phyloP scores from a whole-genome alignment of 2,888 invertebrate species.

The Allygus modestus region DNA sequence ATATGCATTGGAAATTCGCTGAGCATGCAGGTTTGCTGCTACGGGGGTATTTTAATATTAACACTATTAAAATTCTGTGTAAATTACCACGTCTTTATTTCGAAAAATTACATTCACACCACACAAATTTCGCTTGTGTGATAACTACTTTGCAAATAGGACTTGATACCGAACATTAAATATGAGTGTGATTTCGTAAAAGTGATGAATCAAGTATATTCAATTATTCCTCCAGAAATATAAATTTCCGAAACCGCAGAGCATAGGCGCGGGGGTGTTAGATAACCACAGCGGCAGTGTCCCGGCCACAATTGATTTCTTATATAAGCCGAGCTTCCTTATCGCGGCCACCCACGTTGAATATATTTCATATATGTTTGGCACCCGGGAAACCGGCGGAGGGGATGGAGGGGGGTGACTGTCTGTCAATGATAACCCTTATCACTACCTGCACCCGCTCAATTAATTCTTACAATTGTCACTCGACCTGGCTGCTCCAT shows the following conservation, averaged over 20 bases:
- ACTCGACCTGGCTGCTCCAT: slow-evolving; percentile 26
- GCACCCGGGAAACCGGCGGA: slow-evolving; percentile 53
- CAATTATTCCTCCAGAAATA: slow-evolving; percentile 13
- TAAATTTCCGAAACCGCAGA: not conserved
- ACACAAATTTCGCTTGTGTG: no score
- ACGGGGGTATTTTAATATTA: no score
- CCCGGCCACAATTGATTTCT: slow-evolving; percentile 67
- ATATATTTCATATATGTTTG: slow-evolving; percentile 69
- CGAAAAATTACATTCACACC: no score
- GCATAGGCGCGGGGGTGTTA: not conserved
- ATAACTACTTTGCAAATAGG: no score
- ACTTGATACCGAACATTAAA: no score
- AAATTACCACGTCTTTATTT: no score
- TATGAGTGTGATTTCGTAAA: no score
- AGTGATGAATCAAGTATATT: no score
- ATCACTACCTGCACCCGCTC: slow-evolving; percentile 50
- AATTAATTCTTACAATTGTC: slow-evolving; percentile 60
- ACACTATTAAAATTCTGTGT: no score
- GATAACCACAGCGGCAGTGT: slow-evolving; percentile 37
- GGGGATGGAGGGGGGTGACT: slow-evolving; percentile 54
- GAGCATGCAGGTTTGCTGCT: no score
- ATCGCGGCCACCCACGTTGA: slow-evolving; percentile 67
- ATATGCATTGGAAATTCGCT: no score
- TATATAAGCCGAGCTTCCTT: slow-evolving; percentile 67
- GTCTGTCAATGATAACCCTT: slow-evolving; percentile 64